Evolutionary conservation across 2,113 vertebrate species (phyloP).

Genomic region (Mustelus asterias): DNA sequence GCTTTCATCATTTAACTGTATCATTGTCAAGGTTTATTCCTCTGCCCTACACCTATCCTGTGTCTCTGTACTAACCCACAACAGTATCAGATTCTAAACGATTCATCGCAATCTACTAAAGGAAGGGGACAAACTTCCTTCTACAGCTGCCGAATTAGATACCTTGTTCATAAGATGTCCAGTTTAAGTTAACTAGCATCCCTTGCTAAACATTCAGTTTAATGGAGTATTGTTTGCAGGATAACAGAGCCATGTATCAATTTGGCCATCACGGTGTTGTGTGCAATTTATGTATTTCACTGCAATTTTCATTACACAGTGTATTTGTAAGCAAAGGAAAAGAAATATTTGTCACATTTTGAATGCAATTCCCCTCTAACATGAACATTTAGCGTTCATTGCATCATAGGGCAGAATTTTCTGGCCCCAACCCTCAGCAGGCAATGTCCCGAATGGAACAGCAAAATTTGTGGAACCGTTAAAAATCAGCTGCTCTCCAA

Average conservation of each 20-base stretch:
- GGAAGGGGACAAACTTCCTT: neutral
- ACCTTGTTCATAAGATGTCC: neutral
- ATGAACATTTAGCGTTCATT: neutral
- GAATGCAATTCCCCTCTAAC: neutral
- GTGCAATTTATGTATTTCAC: neutral
- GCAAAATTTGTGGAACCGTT: too few relatives aligned
- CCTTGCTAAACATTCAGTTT: neutral
- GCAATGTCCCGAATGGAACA: too few relatives aligned
- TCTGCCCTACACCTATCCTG: neutral
- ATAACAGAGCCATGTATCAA: neutral
- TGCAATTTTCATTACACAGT: neutral
- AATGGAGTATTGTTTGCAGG: neutral
- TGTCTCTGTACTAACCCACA: neutral
- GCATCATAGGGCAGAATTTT: too few relatives aligned
- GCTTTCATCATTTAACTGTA: neutral
- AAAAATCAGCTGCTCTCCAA: too few relatives aligned
- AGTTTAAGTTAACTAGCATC: neutral
- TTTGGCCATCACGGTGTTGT: neutral
- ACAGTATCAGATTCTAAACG: neutral
- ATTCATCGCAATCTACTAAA: neutral
- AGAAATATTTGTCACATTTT: neutral
- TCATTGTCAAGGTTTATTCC: neutral
- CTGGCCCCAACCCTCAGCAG: too few relatives aligned
- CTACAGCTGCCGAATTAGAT: neutral
- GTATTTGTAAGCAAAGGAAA: neutral